Conservation (phyloP, 30 jellyfish, hydroid and myxozoan species). For the Aurelia coerulea region DNA sequence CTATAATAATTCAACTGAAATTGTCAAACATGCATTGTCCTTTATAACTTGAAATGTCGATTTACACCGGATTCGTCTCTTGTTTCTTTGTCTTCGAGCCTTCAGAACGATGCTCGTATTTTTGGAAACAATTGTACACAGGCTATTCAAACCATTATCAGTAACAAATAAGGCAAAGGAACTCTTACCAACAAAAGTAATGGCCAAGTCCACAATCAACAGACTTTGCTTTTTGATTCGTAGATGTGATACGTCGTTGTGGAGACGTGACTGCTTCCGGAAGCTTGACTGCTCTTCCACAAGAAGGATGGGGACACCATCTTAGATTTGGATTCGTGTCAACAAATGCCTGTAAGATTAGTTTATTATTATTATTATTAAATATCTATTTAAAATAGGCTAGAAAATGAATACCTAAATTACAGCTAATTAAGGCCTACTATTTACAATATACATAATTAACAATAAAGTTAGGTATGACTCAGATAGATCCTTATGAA, state of each 20-base stretch:
- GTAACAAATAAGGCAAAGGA: neutral
- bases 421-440: no score
- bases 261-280: constrained; percentile 29
- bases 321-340: constrained; percentile 71
- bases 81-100: no score
- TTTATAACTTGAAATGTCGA: no score
- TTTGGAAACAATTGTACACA: no score
- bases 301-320: constrained; percentile 80
- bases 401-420: no score
- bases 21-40: no score
- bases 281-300: constrained; percentile 68
- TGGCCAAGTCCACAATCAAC: constrained; percentile 80
- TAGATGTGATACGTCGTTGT: constrained; percentile 9
- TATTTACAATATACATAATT: no score
- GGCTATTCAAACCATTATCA: neutral
- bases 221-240: constrained; percentile 47
- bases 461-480: neutral
- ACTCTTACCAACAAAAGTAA: constrained; percentile 70
- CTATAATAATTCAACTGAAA: no score
- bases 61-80: no score
- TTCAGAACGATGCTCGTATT: no score
- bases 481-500: neutral
- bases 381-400: no score
- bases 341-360: constrained; percentile 70
- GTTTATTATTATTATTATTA: no score